Conservation (phyloP, 2,797 vertebrate genomes). For the Diplodus sargus region DNA sequence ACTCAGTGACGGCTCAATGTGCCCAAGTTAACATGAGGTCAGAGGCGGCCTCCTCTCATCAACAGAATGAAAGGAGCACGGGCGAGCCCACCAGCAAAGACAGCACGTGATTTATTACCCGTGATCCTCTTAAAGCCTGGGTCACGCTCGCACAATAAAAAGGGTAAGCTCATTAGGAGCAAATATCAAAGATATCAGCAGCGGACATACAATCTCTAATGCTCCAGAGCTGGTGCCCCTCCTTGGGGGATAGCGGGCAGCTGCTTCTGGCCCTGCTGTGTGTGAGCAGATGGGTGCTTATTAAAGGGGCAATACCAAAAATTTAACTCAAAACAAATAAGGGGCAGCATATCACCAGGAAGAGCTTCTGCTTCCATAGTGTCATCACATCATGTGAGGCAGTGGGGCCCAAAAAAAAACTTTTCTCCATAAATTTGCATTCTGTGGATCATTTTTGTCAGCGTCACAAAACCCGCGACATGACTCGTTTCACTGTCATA, state of each 20-base stretch:
- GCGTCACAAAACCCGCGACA: no score
- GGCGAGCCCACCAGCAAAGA: slow-evolving; percentile 16
- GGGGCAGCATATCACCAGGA: no score
- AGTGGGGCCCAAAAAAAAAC: no score
- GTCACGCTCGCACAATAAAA: slow-evolving; percentile 23
- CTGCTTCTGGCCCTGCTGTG: not conserved
- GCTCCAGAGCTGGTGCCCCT: not conserved
- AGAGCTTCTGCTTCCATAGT: no score
- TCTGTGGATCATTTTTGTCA: no score
- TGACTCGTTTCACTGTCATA: no score
- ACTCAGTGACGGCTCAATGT: not conserved
- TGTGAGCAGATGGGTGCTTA: no score
- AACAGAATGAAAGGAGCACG: slow-evolving; percentile 13
- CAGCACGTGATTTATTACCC: slow-evolving; percentile 46
- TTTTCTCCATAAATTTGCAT: no score
- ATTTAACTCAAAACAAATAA: no score
- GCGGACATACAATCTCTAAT: not conserved
- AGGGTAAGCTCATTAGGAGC: slow-evolving; percentile 22
- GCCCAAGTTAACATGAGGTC: slow-evolving; percentile 1
- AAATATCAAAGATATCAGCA: slow-evolving; percentile 7
- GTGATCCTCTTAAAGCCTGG: slow-evolving; percentile 50
- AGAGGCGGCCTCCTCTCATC: slow-evolving; percentile 9
- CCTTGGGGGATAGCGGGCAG: not conserved
- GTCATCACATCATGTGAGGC: no score
- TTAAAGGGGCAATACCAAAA: not conserved